Percentiles rank a stretch among this genome's conserved stretches.
Conservation (phyloP, 2,113 vertebrate species). For the Haemorhous mexicanus region DNA sequence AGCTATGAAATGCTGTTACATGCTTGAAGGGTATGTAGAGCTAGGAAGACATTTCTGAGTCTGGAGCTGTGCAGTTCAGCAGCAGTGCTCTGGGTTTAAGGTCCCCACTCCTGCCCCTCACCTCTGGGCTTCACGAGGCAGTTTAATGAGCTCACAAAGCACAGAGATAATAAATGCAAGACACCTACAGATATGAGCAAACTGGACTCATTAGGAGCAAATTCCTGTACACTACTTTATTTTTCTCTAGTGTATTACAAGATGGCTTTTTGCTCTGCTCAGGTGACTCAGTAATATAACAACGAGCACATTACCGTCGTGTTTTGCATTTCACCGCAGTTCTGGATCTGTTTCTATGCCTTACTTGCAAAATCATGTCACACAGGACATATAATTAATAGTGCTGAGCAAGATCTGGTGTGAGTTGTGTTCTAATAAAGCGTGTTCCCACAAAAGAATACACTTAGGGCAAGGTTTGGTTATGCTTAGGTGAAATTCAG, state of each 20-base stretch:
- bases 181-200: not conserved
- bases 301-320: fast-evolving
- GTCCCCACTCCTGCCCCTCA: fast-evolving
- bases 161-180: not conserved
- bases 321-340: not conserved
- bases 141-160: not conserved
- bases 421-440: not conserved
- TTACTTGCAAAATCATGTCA: not conserved
- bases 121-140: not conserved
- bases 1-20: not conserved
- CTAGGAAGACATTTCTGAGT: not conserved
- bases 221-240: not conserved
- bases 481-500: not conserved
- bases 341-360: fast-evolving
- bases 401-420: not conserved
- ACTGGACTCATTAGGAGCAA: not conserved
- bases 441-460: not conserved
- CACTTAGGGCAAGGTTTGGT: not conserved
- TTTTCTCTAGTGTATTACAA: not conserved
- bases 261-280: not conserved
- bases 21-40: not conserved
- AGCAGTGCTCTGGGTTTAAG: not conserved
- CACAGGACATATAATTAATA: not conserved
- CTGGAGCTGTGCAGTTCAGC: not conserved
- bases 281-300: not conserved